Evolutionary conservation across 2,113 vertebrate genomes (phyloP).

Genomic region (Octodon degus): DNA sequence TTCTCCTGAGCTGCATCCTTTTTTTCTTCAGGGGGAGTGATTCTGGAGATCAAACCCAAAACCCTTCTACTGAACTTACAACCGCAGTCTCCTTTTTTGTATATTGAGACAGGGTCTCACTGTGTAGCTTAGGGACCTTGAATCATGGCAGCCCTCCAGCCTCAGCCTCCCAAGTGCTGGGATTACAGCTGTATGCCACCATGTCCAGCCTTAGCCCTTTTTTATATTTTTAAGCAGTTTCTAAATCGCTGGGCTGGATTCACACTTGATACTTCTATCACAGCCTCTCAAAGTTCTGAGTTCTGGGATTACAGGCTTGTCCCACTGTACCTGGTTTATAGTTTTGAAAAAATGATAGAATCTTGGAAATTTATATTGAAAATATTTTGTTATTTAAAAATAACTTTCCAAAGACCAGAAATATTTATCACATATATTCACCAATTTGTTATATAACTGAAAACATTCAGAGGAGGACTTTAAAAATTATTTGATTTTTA

Average conservation of each 20-base stretch:
- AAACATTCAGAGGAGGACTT: constrained; percentile 1
- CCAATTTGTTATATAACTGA: background rate
- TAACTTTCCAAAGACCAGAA: constrained; percentile 34
- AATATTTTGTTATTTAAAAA: constrained; percentile 31
- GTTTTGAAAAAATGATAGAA: background rate
- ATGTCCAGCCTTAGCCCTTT: background rate
- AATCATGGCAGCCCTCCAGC: background rate
- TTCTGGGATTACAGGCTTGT: background rate
- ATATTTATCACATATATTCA: constrained; percentile 39
- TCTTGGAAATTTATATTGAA: constrained; percentile 42
- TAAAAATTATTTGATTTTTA: constrained; percentile 30
- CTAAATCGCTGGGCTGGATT: background rate
- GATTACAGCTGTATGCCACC: background rate
- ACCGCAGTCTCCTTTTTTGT: background rate
- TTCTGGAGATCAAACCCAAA: background rate
- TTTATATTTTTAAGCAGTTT: background rate
- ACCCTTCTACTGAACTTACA: background rate
- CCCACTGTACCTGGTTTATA: background rate
- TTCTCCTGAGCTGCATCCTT: background rate
- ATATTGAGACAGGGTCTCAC: background rate
- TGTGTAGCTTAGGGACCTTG: background rate
- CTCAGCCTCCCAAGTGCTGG: background rate
- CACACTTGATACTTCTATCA: background rate
- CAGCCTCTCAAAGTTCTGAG: background rate
- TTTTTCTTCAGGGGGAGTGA: background rate